A percentile compares a stretch with the other conserved stretches of the same genome.
Evolutionary conservation across 2,113 vertebrate genomes (phyloP).

Genomic region (Plotosus lineatus): DNA sequence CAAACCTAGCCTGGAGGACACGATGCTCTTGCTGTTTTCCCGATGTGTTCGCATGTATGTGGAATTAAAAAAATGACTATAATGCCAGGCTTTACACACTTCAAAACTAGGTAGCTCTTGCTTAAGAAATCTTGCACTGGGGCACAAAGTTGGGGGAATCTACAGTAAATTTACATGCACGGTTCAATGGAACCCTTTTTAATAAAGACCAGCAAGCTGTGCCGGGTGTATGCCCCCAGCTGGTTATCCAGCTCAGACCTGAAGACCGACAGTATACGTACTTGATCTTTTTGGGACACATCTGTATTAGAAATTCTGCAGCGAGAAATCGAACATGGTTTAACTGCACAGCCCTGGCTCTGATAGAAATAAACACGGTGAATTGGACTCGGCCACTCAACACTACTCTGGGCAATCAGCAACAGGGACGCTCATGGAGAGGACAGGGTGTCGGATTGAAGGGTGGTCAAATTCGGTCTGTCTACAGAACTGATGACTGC

Average conservation of each 20-base stretch:
- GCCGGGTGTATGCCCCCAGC: background rate
- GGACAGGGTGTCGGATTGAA: no score
- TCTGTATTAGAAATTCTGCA: background rate
- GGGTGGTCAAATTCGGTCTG: no score
- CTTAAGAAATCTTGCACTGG: background rate
- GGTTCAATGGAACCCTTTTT: background rate
- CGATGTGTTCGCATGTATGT: background rate
- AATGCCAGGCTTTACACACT: background rate
- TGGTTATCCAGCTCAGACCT: background rate
- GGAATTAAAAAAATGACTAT: background rate
- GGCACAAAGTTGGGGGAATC: background rate
- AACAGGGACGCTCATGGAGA: no score
- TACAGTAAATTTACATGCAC: background rate
- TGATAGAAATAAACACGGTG: no score
- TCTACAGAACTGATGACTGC: no score
- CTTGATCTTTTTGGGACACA: background rate
- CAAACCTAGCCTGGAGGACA: background rate
- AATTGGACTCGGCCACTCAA: no score
- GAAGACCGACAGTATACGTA: background rate
- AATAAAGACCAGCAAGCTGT: no score
- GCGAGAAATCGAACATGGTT: background rate
- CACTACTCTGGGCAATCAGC: no score
- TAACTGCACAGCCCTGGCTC: no score
- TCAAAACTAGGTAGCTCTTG: background rate
- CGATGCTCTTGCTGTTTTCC: slow-evolving; percentile 6